Conservation (phyloP, 2,888 invertebrate species). For the Plutella xylostella region DNA sequence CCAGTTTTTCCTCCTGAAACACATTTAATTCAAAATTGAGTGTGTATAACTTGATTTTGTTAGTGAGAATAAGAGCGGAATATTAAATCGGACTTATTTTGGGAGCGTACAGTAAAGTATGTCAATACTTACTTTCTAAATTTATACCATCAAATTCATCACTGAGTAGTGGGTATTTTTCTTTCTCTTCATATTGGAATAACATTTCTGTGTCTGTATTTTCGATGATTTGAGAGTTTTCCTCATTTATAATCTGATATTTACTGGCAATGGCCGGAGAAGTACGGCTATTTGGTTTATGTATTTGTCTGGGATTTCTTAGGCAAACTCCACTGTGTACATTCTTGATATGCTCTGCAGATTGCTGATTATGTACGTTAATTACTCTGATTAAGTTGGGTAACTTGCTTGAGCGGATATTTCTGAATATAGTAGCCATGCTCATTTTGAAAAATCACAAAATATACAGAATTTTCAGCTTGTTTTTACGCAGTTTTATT, state of each 20-base stretch:
- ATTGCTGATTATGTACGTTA: conserved; percentile 7
- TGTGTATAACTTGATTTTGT: neutral
- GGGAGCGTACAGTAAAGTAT: neutral
- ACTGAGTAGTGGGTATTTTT: conserved; percentile 40
- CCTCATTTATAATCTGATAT: conserved; percentile 78
- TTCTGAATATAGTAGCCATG: conserved; percentile 24
- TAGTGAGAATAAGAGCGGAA: neutral
- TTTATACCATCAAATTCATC: conserved; percentile 74
- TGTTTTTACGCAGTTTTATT: neutral
- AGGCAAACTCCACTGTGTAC: conserved; percentile 45
- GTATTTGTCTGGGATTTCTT: conserved; percentile 43
- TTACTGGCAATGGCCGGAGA: conserved; percentile 67
- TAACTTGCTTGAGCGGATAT: conserved; percentile 20
- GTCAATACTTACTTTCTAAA: conserved; percentile 65
- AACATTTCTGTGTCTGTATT: conserved; percentile 77
- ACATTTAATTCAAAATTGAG: conserved; percentile 4
- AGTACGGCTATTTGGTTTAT: conserved; percentile 39
- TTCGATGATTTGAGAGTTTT: conserved; percentile 76
- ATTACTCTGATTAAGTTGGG: conserved; percentile 12
- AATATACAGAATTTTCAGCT: neutral
- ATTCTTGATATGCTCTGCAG: conserved; percentile 26
- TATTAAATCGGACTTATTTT: neutral
- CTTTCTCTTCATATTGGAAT: conserved; percentile 22
- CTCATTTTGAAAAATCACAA: neutral
- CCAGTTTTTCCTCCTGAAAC: conserved; percentile 82